Evolutionary conservation across 2,113 vertebrate genomes (phyloP), one percentile per base, ranked within the genome.

Genomic region (Myrmecobius fasciatus): DNA sequence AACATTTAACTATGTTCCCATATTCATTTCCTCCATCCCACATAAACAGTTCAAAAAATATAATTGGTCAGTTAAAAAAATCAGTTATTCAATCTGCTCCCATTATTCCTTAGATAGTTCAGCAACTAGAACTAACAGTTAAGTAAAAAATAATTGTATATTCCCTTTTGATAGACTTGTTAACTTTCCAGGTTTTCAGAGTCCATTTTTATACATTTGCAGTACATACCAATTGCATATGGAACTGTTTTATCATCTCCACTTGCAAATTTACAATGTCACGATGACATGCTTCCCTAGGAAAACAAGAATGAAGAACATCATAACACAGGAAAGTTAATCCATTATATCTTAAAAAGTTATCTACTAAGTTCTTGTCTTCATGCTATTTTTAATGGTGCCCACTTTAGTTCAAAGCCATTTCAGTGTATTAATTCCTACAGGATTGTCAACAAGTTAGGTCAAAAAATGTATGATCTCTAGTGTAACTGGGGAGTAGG

Each of bases 221-320:
- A 60, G 93, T 97, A 98, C 99, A 3, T 99, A 99, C 99, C 99
- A 99, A 96, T 96, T 99, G 99, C 97, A 99, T 98, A 97, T 99
- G 99, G 97, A 99, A 99, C 97, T 99, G 99, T 60, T 99, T 99
- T 94, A 99, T 99, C 99, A 99, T 99, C 98, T 99, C 99, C 96
- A 99, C 99, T 98, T 99, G 99, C 52, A 99, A 98, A 98, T 99
- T 99, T 97, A 99, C 98, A 94, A 99, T 99, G 98, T 99, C 99
- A 97, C 98, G 98, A 97, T 99, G 99, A 94, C 99, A 99, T 0
- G 99, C 97, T 96, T 99, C 99, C 97, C 99, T 99, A 98, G 90
- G 91, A 91, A 94, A 97, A 94, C 53, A 98, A 97, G 67, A 96
- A 89, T 36, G n/a, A 3, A 51, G 26, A 90, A 90, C 89, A 90